A percentile compares a stretch with the other conserved stretches of the same genome.
phyloP scores from a whole-genome alignment of 2,797 vertebrate genomes.

The Pangasius larnaudii region DNA sequence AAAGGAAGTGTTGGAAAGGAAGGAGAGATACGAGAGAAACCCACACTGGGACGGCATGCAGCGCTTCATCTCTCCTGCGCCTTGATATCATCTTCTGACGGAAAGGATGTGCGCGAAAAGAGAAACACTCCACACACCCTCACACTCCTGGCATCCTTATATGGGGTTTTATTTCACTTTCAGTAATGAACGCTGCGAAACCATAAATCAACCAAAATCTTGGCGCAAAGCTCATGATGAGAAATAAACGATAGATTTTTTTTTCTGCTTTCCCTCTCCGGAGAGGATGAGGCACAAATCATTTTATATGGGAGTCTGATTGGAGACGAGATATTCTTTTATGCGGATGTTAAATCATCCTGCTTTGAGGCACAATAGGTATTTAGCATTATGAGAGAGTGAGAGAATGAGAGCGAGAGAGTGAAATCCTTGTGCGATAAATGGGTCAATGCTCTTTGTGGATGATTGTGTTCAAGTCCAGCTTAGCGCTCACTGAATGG shows the following conservation, averaged over 20 bases:
- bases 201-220: slow-evolving; percentile 42
- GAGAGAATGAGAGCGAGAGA: slow-evolving; percentile 30
- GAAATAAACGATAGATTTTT: slow-evolving; percentile 14
- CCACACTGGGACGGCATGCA: background rate
- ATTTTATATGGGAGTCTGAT: slow-evolving; percentile 48
- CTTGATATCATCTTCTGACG: slow-evolving; percentile 38
- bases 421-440: slow-evolving; percentile 52
- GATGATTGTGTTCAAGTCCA: slow-evolving; percentile 47
- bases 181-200: background rate
- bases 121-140: background rate
- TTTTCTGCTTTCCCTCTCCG: slow-evolving; percentile 25
- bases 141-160: slow-evolving; percentile 39
- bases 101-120: slow-evolving; percentile 18
- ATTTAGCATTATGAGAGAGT: slow-evolving; percentile 24
- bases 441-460: slow-evolving; percentile 52
- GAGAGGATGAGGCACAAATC: slow-evolving; percentile 41
- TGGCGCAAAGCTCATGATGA: slow-evolving; percentile 17
- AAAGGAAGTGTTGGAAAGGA: slow-evolving; percentile 1
- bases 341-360: slow-evolving; percentile 46
- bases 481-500: slow-evolving; percentile 45
- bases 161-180: slow-evolving; percentile 41
- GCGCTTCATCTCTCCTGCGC: slow-evolving; percentile 2
- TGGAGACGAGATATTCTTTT: slow-evolving; percentile 48
- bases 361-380: slow-evolving; percentile 35
- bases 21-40: background rate